Evolutionary conservation across 2,888 invertebrate genomes (phyloP), one percentile per base, ranked within the genome.

Genomic region (Orthosia cruda): DNA sequence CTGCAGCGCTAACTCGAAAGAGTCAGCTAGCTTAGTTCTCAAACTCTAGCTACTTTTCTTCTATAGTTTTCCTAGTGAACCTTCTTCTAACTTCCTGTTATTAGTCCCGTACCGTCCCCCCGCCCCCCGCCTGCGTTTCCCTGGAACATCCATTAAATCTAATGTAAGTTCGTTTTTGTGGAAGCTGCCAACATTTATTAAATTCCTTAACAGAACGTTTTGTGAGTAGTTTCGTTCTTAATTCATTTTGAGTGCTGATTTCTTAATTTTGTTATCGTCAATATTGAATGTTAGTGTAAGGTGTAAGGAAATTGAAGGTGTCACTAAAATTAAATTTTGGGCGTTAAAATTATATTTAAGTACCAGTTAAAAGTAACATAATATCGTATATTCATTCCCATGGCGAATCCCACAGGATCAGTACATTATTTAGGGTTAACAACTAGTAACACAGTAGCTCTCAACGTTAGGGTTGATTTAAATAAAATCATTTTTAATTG

Each of bases 61-160:
- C 11, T 45, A 13, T 11, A 49, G 13, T 61, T 75, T 66, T 13
- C 13, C 1, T 26, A 49, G 20, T 77, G 20, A 4, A 70, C 77
- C 77, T 81, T 70, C 77, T 81, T 52, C 1, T 50, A 4, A 7
- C 65, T 18, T 12, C 47, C 52, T 63, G 62, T 20, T 7, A 13
- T 23, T 54, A 23, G 54, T 18, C 11, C 16, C 16, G 50, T 47
- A 16, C 26, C 62, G 0, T 2, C 49, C 47, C 20, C 12, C 9
- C 52, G 7, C 52, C 20, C 12, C 9, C 52, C 9, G 49, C 16
- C 70, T 40, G 58, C 54, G 49, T 9, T 71, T 54, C 77, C 55
- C 49, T n/a, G 13, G 74, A 73, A 82, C 47, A 74, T 65, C 74
- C 78, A 71, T 74, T 71, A 63, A 64, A 74, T 71, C 50, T 62